Evolutionary conservation across 35 echinoderm and acorn worm genomes (phyloP), one percentile per base, ranked within the genome.

Genomic region (Eucidaris tribuloides): DNA sequence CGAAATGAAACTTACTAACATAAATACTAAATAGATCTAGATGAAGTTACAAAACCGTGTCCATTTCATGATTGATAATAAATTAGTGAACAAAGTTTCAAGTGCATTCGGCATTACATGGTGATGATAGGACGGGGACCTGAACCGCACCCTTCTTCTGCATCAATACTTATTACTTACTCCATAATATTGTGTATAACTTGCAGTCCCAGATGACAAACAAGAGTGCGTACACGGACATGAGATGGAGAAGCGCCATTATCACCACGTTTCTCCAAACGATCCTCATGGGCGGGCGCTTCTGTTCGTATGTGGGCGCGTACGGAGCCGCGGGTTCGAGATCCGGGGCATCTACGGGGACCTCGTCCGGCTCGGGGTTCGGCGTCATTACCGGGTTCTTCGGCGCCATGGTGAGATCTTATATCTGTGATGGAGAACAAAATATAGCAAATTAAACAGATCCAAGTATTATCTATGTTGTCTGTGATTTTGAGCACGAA

Each of bases 261-360:
- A 84, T 18, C 2, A 84, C 17, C 22, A 84, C 82, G 63, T 84
- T 84, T 17, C 82, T 39, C 82, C 82, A 84, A 24, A 84, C 82
- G 32, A 84, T 84, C 61, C 42, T 23, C 14, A 35, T 19, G 31
- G 25, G 60, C 27, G 45, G 39, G 2, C 31, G 80, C 80, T 82
- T 33, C 40, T 42, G 29, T 9, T 70, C 29, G 34, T 13, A 36
- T 19, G 35, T 76, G 11, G 42, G 39, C 1, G 31, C 20, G 19
- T 44, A 66, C 1, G 29, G 39, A 7, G 32, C 61, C 7, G 46
- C 17, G 46, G 79, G 60, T 32, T 45, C 20, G 59, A 25, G 18
- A 17, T 36, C 36, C 70, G 46, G 40, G 70, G 40, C 57, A 2
- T 33, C 58, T 1, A 11, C 19, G 27, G 46, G 30, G 9, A 44